Evolutionary conservation across 2,888 invertebrate species (phyloP).

Genomic region (Drosophila putrida): DNA sequence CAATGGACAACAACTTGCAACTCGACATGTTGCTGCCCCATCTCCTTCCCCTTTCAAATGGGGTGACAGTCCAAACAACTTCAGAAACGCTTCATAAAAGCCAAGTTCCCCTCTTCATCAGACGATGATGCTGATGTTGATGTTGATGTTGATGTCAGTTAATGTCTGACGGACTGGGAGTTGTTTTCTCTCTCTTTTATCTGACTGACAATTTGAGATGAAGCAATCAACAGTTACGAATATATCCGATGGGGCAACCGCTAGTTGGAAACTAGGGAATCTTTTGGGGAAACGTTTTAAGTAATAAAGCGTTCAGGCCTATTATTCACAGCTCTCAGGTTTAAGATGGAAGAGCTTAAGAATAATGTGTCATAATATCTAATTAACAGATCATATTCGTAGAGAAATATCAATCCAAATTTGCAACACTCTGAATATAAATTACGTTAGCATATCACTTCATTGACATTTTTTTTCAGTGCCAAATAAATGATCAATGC

Average conservation of each 20-base stretch:
- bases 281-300: neutral
- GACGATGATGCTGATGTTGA: slow-evolving; percentile 15
- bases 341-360: too few species aligned
- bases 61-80: slow-evolving; percentile 62
- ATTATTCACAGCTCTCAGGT: too few species aligned
- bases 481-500: too few species aligned
- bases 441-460: too few species aligned
- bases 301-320: too few species aligned
- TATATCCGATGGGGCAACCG: slow-evolving; percentile 3
- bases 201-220: slow-evolving; percentile 46
- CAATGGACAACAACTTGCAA: slow-evolving; percentile 69
- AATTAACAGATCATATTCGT: too few species aligned
- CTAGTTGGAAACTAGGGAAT: neutral
- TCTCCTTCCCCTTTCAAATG: slow-evolving; percentile 24
- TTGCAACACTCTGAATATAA: too few species aligned
- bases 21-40: slow-evolving; percentile 28
- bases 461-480: too few species aligned
- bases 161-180: slow-evolving; percentile 30
- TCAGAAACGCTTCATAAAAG: slow-evolving; percentile 63
- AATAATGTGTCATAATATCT: too few species aligned
- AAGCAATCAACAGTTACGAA: slow-evolving; percentile 55
- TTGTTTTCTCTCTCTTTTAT: neutral
- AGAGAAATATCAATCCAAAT: too few species aligned
- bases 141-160: slow-evolving; percentile 37
- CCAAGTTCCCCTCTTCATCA: slow-evolving; percentile 31